phyloP scores from a whole-genome alignment of 1,140 invertebrate genomes.

The Drosophila tsacasi region DNA sequence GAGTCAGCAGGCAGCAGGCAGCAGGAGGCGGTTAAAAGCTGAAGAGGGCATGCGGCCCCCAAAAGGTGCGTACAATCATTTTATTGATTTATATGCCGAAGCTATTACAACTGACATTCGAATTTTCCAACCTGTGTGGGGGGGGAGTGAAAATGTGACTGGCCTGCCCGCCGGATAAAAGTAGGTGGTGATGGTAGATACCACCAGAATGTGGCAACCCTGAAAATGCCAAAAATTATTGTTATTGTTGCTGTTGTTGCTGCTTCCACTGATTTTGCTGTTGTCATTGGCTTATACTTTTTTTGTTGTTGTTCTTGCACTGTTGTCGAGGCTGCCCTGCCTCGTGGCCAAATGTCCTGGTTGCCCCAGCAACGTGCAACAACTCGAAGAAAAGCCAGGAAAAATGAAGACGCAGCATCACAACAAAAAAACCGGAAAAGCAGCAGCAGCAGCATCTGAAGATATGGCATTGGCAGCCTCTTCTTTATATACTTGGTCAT shows the following conservation, averaged over 20 bases:
- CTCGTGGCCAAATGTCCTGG: conserved; percentile 51
- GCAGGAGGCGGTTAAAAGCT: neutral
- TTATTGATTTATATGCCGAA: conserved; percentile 85
- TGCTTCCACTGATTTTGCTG: conserved; percentile 21
- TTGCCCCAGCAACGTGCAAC: conserved; percentile 68
- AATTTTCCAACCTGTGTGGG: conserved; percentile 66
- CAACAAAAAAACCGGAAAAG: conserved; percentile 13
- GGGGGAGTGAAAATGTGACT: conserved; percentile 10
- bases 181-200: neutral
- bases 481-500: conserved; percentile 61
- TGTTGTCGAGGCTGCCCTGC: conserved; percentile 23
- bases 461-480: conserved; percentile 35
- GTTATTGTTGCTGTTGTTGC: conserved; percentile 35
- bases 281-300: conserved; percentile 36
- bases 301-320: conserved; percentile 41
- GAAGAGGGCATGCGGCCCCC: conserved; percentile 16
- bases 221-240: conserved; percentile 47
- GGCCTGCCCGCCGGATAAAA: neutral
- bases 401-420: conserved; percentile 59
- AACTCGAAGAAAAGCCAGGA: conserved; percentile 2
- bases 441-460: conserved; percentile 36
- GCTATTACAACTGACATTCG: conserved; percentile 85
- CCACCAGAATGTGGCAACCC: conserved; percentile 24
- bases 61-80: conserved; percentile 84
- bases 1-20: conserved; percentile 11